Evolutionary conservation across 2,113 vertebrate species (phyloP), one percentile per base, ranked within the genome.

Genomic region (Prolemur simus): DNA sequence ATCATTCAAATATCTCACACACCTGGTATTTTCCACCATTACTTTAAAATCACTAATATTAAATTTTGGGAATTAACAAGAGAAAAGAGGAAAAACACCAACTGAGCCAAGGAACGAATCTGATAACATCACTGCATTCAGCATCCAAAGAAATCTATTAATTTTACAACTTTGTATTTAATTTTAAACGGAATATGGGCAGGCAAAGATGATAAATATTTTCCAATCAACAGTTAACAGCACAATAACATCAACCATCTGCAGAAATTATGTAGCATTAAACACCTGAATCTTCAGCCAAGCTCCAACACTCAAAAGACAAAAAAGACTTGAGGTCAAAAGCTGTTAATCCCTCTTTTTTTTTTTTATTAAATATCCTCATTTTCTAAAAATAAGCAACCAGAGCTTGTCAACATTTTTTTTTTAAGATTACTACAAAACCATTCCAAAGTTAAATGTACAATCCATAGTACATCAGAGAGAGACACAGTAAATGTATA

Each of bases 401-500:
- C n/a, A 92, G 66, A 97, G 83, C 94, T 95, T 96, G 27, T 96
- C 93, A 80, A 96, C 83, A 89, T 94, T 81, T 90, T 92, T 87
- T 95, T 74, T 87, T 95, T 74, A 86, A 92, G 92, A 95, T 96
- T 95, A 96, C 91, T 96, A 96, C 68, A 97, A 97, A 97, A 95
- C 91, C 85, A 97, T 45, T 87, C 85, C 23, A 83, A 93, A 91
- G 91, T 94, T 94, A 74, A 95, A 89, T 80, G 93, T 97, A 97
- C 54, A 97, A 95, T 93, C 87, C 95, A 97, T 39, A 97, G 91
- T 97, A 96, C 87, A 95, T 96, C 84, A 95, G 93, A 93, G 63
- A 97, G 47, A 96, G 74, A 97, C 86, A 95, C 94, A 96, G 91
- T 91, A 97, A 96, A 97, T 97, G 97, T 91, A 97, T 96, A 94